A percentile compares a stretch with the other conserved stretches of the same genome.
These are phyloP conservation scores for Drosophila eohydei DNA, from an alignment of 2,888 invertebrate genomes.

Conservation along the genomic window DNA sequence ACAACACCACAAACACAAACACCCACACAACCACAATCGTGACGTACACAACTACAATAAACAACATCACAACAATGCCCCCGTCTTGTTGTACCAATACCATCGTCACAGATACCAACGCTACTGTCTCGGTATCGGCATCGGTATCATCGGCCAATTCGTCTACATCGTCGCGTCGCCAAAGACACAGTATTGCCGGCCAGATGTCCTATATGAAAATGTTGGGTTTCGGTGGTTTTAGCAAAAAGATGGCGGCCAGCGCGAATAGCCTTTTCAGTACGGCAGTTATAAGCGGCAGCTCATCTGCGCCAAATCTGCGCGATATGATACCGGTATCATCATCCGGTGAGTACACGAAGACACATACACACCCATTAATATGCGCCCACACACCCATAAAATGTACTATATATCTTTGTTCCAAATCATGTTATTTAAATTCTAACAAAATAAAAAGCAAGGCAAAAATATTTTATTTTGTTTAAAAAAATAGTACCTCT, in stretches of 20 bases:
- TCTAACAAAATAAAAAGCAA: not conserved
- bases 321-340: slow-evolving; percentile 92
- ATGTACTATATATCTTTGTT: not conserved
- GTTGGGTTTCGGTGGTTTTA: slow-evolving; percentile 91
- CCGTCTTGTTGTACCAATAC: slow-evolving; percentile 76
- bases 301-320: slow-evolving; percentile 95
- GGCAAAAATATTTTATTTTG: not conserved
- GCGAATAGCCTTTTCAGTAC: slow-evolving; percentile 97
- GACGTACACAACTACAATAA: slow-evolving; percentile 27
- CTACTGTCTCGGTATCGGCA: slow-evolving; percentile 73
- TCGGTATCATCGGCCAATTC: slow-evolving; percentile 83
- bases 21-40: slow-evolving; percentile 36
- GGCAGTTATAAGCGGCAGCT: slow-evolving; percentile 97
- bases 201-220: slow-evolving; percentile 97
- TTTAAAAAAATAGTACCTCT: not conserved
- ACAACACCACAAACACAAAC: slow-evolving; percentile 36
- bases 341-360: slow-evolving; percentile 88
- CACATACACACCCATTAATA: not conserved
- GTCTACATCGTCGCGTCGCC: slow-evolving; percentile 89
- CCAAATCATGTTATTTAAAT: not conserved
- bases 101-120: slow-evolving; percentile 83
- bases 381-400: not conserved
- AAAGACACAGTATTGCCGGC: slow-evolving; percentile 98
- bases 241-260: slow-evolving; percentile 88
- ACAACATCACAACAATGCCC: slow-evolving; percentile 45